Evolutionary conservation across 2,797 vertebrate genomes (phyloP), one percentile per base, ranked within the genome.

Genomic region (Anabacerthia variegaticeps): DNA sequence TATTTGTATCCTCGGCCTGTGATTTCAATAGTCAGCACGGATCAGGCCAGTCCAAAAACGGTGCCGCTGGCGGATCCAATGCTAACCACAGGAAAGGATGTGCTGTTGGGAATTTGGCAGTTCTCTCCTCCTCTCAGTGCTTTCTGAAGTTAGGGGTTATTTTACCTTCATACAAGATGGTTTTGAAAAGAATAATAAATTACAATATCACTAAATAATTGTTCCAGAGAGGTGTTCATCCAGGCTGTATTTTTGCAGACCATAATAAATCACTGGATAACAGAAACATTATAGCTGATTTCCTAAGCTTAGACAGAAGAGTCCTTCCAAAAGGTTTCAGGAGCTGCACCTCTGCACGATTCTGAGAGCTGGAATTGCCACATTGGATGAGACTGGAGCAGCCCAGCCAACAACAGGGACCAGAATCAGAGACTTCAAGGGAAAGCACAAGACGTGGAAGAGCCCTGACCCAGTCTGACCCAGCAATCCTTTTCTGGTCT

Each of bases 41-140:
- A 93, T 85, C 3, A 93, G 83, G 80, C 84, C 88, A 92, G 94
- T 92, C 92, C 95, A 95, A 94, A 95, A 96, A 71, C 6, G 11
- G 85, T 95, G 95, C 93, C 11, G 43, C 92, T 96, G 91, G 89
- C 78, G 3, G 92, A 96, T 93, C 85, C 95, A 95, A 51, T 1
- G 10, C 68, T 96, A 96, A 97, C 96, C 95, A 96, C 94, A 95
- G 95, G 96, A 97, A 97, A 97, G 95, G 95, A 95, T 95, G 93
- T 95, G 90, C 93, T 97, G 86, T 89, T 92, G 90, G 86, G 94
- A 97, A 94, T 93, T 93, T 97, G 96, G 96, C 95, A 94, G 96
- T 62, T 82, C 88, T 75, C 52, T 79, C 66, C 66, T 92, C 23
- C 71, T 84, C 83, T 89, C 89, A 92, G 56, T 85, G 92, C 90